Evolutionary conservation across 2,113 vertebrate genomes (phyloP), one percentile per base, ranked within the genome.

Genomic region (Istiophorus platypterus): DNA sequence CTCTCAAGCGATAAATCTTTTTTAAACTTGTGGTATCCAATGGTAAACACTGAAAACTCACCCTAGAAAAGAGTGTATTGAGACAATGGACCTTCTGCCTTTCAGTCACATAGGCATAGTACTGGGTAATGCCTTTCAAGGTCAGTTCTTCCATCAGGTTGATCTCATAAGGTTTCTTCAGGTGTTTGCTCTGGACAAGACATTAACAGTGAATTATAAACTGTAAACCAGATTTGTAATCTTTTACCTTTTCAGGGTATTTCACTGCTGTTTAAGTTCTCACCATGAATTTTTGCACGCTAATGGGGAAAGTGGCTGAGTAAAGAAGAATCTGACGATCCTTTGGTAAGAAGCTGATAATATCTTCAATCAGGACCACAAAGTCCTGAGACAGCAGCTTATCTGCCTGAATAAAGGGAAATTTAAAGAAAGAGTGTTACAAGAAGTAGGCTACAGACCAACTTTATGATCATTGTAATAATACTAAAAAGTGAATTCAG

Each of bases 101-200:
- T 76, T 95, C 94, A 12, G 93, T 93, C 62, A 95, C 94, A 56
- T 94, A 95, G 3, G 94, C 94, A 45, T 94, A 95, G 84, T 94
- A 95, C 90, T 95, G 94, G 51, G 93, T 95, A 77, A 95, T 95
- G 78, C 94, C 94, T 61, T 95, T 95, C 76, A 95, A 68, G 9
- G 94, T 95, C 67, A 95, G 88, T 69, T 95, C 94, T 65, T 95
- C 94, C 94, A 95, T 95, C 84, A 95, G 86, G 87, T 95, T 95
- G 86, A 95, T 95, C 88, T 95, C 94, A 72, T 95, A 95, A 41
- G 94, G 94, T 81, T 95, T 95, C 78, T 84, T 52, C 62, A 94
- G 82, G 75, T 95, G 92, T 80, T 94, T 95, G 51, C 49, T 68
- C 94, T 95, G 71, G 14, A 87, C 9, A 37, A 69, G 12, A 73